Evolutionary conservation across 2,888 invertebrate species (phyloP).

Genomic region (Hypolimnas misippus): DNA sequence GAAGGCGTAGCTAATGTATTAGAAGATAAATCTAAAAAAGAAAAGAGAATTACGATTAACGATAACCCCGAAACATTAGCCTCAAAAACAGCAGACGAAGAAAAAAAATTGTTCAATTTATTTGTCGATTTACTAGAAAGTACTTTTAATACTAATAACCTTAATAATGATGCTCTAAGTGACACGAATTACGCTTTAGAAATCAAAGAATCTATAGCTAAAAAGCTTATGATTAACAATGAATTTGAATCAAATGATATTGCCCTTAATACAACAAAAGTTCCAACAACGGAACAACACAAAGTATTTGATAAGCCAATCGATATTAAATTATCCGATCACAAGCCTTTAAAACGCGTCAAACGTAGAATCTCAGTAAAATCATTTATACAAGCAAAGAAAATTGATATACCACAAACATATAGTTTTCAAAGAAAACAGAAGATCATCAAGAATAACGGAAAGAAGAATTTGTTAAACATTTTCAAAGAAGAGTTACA

Average conservation of each 20-base stretch:
- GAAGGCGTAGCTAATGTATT: conserved; percentile 43
- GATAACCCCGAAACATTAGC: conserved; percentile 50
- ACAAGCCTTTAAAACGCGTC: neutral
- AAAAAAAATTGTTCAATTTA: conserved; percentile 60
- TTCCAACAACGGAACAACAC: neutral
- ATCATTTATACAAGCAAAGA: conserved; percentile 42
- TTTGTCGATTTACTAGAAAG: conserved; percentile 66
- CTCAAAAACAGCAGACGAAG: conserved; percentile 42
- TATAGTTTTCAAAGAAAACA: conserved; percentile 36
- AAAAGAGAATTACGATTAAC: conserved; percentile 42
- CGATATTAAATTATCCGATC: conserved; percentile 13
- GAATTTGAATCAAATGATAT: conserved; percentile 9
- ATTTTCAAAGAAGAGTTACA: conserved; percentile 58
- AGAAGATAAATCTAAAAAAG: conserved; percentile 28
- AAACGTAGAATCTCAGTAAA: conserved; percentile 35
- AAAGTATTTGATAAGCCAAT: conserved; percentile 19
- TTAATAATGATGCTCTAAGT: conserved; percentile 42
- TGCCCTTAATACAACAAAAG: neutral
- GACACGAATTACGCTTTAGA: conserved; percentile 51
- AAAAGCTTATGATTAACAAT: conserved; percentile 46
- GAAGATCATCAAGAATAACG: conserved; percentile 42
- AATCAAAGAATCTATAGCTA: conserved; percentile 56
- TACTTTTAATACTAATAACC: conserved; percentile 58
- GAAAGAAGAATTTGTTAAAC: conserved; percentile 54
- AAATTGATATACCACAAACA: conserved; percentile 36